Base-by-base conservation (phyloP, 2,797 vertebrate species). In the Pogonophryne albipinna region DNA sequence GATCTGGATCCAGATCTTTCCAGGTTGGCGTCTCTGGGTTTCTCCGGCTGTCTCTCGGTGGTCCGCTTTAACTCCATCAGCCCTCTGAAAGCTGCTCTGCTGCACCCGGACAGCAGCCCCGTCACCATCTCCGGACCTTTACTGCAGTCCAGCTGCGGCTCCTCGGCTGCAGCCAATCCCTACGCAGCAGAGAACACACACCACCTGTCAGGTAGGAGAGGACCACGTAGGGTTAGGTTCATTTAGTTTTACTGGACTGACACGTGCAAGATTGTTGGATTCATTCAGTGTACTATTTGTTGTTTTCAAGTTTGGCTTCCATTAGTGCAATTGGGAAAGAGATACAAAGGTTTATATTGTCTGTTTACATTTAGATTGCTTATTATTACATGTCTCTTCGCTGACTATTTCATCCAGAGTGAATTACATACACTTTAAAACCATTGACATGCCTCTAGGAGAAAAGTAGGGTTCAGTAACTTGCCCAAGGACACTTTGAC, bases 1-100 rank as follows among this genome's bases (percentile, higher is more conserved):
- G 93, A 96, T 3, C 1, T 96, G 70, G 97, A 99, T 85, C 93
- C 94, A 23, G 97, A 97, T 19, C 91, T 97, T 4, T 83, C 89
- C 65, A 92, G 95, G 69, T 87, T 97, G 51, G 95, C 91, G 0
- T 92, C 95, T 1, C 94, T 96, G 6, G 97, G 98, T 67, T 99
- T 97, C 73, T 88, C 85, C 2, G 98, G 98, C 64, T 99, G 98
- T 74, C 94, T 99, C 27, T 98, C 98, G 0, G 96, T 95, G 6
- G 95, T 99, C 71, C 96, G 91, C 88, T 96, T 98, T 73, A 97
- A 98, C 92, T 93, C 95, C 59, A 84, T 98, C 87, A 93, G 95
- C 66, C 98, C 97, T 23, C 92, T 99, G 90, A 99, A 99, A 81
- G 95, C 95, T 0, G 96, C 96, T 1, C 90, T 99, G 77, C 91